These are phyloP conservation scores for Oryzaephilus surinamensis DNA, from an alignment of 1,140 invertebrate genomes.

Conservation along the genomic window DNA sequence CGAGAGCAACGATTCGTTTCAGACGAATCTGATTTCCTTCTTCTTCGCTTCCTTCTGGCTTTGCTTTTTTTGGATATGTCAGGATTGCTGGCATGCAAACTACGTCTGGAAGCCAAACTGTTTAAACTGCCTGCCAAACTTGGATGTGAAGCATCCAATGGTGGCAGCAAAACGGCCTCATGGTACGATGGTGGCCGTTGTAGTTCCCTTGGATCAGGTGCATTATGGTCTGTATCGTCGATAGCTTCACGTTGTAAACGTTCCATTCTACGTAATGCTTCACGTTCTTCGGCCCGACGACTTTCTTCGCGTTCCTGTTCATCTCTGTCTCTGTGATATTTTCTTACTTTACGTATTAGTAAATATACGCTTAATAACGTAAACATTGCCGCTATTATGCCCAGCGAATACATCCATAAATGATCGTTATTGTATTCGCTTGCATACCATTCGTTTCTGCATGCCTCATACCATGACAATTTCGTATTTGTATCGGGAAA, in stretches of 20 bases:
- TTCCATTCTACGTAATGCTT: slow-evolving; percentile 47
- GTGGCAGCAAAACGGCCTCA: slow-evolving; percentile 60
- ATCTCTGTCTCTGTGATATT: slow-evolving; percentile 33
- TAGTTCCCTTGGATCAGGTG: slow-evolving; percentile 51
- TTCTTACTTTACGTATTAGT: slow-evolving; percentile 43
- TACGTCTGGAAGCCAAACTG: slow-evolving; percentile 32
- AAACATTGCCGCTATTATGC: slow-evolving; percentile 41
- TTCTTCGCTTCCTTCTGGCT: slow-evolving; percentile 29
- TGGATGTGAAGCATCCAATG: slow-evolving; percentile 45
- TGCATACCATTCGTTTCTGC: slow-evolving; percentile 46
- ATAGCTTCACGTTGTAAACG: slow-evolving; percentile 44
- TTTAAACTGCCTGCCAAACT: slow-evolving; percentile 43
- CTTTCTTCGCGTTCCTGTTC: slow-evolving; percentile 36
- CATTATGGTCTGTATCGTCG: slow-evolving; percentile 39
- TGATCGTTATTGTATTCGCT: slow-evolving; percentile 37
- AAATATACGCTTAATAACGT: slow-evolving; percentile 39
- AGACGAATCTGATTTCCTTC: slow-evolving; percentile 26
- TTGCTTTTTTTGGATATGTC: slow-evolving; percentile 37
- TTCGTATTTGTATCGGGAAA: no score
- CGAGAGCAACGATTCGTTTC: slow-evolving; percentile 17
- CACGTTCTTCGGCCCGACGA: slow-evolving; percentile 28
- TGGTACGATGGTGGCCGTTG: slow-evolving; percentile 58
- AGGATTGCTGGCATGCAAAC: slow-evolving; percentile 27
- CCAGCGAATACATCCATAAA: slow-evolving; percentile 49
- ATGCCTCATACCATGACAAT: slow-evolving; percentile 56